Conservation (phyloP, 2,113 vertebrate species). For the Tichodroma muraria region DNA sequence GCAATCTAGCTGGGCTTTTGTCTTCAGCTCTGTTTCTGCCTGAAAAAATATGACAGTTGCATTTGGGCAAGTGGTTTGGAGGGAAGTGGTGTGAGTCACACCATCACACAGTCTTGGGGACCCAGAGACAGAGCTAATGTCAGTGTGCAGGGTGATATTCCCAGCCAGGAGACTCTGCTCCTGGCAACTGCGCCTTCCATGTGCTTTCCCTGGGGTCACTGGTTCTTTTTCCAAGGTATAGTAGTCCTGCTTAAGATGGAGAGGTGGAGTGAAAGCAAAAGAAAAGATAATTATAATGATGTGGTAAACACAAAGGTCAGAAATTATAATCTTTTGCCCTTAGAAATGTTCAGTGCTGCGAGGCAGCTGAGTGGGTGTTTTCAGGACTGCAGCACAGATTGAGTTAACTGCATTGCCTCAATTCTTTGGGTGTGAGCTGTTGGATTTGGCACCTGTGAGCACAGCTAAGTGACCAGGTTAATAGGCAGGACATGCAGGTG, state of each 20-base stretch:
- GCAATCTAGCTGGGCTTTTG: neutral
- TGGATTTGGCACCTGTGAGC: neutral
- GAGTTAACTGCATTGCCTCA: neutral
- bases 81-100: neutral
- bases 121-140: neutral
- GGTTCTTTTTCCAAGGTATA: too few relatives aligned
- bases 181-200: rapidly evolving
- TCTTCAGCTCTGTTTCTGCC: neutral
- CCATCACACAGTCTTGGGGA: neutral
- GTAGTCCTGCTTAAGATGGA: neutral
- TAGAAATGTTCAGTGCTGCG: rapidly evolving
- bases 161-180: neutral
- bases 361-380: neutral
- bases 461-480: neutral
- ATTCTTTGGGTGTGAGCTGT: neutral
- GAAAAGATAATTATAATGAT: neutral
- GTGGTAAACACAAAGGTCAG: neutral
- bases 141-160: neutral
- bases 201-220: neutral
- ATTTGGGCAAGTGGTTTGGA: neutral
- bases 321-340: neutral
- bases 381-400: neutral
- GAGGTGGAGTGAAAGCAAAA: neutral
- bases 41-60: neutral
- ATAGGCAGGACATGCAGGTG: neutral